A percentile compares a stretch with the other conserved stretches of the same genome.
These are phyloP conservation scores for Cardiocondyla obscurior DNA, from an alignment of 1,140 invertebrate species.

Conservation along the genomic window DNA sequence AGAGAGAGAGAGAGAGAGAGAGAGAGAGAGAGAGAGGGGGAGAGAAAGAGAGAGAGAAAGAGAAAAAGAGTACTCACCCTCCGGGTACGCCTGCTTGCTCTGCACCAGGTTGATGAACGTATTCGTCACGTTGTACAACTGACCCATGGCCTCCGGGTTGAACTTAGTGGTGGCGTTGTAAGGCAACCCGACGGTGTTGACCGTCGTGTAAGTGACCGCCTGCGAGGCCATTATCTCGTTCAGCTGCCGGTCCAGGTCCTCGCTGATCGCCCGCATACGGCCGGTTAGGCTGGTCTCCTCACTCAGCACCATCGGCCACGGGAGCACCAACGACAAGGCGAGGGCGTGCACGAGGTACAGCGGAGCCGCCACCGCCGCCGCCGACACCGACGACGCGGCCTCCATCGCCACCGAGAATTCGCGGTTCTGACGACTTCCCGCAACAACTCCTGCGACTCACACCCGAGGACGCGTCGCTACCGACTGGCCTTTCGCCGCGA, in stretches of 20 bases:
- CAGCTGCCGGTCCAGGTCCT: slow-evolving; percentile 82
- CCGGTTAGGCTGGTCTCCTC: slow-evolving; percentile 57
- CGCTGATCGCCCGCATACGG: slow-evolving; percentile 76
- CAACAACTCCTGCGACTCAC: slow-evolving; percentile 69
- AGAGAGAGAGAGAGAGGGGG: too few species aligned
- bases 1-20: background rate
- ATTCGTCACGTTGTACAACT: slow-evolving; percentile 87
- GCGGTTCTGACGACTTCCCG: slow-evolving; percentile 46
- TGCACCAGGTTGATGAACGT: slow-evolving; percentile 86
- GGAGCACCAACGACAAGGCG: slow-evolving; percentile 17
- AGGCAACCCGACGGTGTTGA: slow-evolving; percentile 79
- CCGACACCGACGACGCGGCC: background rate
- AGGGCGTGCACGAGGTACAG: background rate
- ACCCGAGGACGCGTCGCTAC: slow-evolving; percentile 75
- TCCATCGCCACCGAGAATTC: background rate
- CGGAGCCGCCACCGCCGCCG: slow-evolving; percentile 1
- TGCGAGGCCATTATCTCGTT: slow-evolving; percentile 80
- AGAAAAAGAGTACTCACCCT: slow-evolving; percentile 81
- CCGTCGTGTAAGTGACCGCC: slow-evolving; percentile 80
- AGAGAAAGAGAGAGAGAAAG: background rate
- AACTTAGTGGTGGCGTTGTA: slow-evolving; percentile 86
- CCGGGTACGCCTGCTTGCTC: slow-evolving; percentile 83
- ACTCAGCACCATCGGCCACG: slow-evolving; percentile 51
- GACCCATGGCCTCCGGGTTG: slow-evolving; percentile 87
- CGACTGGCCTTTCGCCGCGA: slow-evolving; percentile 63